Evolutionary conservation across 2,113 vertebrate species (phyloP).

Genomic region (Psephotus haematonotus): DNA sequence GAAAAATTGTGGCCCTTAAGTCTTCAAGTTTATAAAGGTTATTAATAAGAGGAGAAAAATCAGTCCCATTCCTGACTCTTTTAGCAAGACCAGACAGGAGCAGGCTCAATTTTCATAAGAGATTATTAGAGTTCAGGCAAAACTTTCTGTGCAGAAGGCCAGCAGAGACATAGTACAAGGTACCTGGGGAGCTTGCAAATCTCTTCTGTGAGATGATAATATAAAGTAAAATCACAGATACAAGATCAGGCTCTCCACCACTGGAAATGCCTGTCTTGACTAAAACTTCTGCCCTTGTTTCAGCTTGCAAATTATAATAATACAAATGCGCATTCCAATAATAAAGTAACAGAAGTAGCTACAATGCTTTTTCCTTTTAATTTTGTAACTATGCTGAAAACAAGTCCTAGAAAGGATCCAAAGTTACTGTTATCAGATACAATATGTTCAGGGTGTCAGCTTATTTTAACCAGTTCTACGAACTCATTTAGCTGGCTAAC

Average conservation of each 20-base stretch:
- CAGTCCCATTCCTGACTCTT: neutral
- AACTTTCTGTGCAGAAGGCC: neutral
- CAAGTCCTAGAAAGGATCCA: neutral
- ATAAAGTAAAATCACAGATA: neutral
- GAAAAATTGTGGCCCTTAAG: neutral
- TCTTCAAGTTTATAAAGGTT: neutral
- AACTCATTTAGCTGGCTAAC: neutral
- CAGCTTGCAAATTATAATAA: neutral
- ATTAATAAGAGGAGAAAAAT: neutral
- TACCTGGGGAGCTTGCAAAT: neutral
- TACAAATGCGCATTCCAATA: accelerated
- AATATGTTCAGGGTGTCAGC: neutral
- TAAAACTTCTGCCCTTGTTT: neutral
- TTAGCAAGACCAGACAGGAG: neutral
- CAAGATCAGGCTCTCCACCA: neutral
- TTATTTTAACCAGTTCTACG: neutral
- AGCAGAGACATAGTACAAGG: neutral
- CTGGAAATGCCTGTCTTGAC: neutral
- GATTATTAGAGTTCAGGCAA: neutral
- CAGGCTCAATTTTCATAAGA: neutral
- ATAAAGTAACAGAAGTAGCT: neutral
- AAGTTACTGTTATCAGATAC: neutral
- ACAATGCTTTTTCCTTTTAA: neutral
- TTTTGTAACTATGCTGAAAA: neutral
- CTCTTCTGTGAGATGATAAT: neutral